Base-by-base conservation (phyloP, 2,797 vertebrate genomes). In the Melanotaenia pygmaea region DNA sequence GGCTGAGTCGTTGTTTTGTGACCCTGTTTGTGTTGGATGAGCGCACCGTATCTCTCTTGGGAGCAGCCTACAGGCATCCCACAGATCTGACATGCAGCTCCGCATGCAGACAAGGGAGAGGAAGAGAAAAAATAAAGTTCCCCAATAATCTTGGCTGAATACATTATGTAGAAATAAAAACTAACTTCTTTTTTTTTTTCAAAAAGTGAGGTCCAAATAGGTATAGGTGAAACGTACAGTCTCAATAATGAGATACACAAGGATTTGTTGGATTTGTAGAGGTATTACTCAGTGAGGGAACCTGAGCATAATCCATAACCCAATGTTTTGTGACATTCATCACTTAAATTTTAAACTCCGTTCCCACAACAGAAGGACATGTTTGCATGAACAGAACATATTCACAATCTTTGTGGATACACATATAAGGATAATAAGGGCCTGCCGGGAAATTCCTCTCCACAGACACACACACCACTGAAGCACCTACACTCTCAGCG, bases 21-120 rank as follows among this genome's bases (percentile, higher is more conserved):
- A 94, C 93, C 94, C 93, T 91, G 89, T 93, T 95, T 94, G 91
- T 93, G 91, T 92, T 92, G 91, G 90, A 92, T 94, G 92, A 90
- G 89, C 77, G 81, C 89, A 84, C 85, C 77, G 80, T 78, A 77
- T 73, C 70, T 90, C 94, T 93, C 92, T 69, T 56, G 92, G 92
- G 94, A 95, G 82, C 74, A 87, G 92, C 93, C 94, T 91, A 86
- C 91, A 94, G 94, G 91, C 92, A 94, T 93, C 92, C 88, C 93
- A 86, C 90, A 93, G 91, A 93, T 94, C 92, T 94, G 92, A 94
- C 92, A 90, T 80, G 59, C 88, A 88, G 88, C 90, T 90, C 81
- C 53, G 74, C 85, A 84, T 59, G 86, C 73, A 84, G 74, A 90
- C 77, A 72, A 76, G 67, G 69, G 70, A 83, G 72, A 76, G 72